phyloP scores from a whole-genome alignment of 1,140 invertebrate genomes.

The Drosophila bipectinata region DNA sequence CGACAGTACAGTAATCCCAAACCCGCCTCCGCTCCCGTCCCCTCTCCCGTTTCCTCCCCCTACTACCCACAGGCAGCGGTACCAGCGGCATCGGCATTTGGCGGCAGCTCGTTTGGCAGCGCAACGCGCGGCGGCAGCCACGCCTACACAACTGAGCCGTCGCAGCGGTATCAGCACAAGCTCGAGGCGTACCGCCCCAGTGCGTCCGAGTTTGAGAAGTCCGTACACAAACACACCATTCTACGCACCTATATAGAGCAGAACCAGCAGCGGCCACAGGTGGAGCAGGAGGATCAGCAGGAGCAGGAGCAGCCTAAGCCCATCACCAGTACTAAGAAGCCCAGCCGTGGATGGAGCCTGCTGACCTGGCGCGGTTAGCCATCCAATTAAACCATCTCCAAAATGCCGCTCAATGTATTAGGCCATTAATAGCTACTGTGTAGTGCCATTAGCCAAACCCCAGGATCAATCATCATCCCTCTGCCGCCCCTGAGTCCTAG shows the following conservation, averaged over 20 bases:
- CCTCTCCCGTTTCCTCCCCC: conserved; percentile 29
- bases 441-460: conserved; percentile 71
- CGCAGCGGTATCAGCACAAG: conserved; percentile 66
- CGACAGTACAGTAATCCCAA: conserved; percentile 58
- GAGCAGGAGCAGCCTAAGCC: conserved; percentile 29
- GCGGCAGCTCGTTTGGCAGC: conserved; percentile 62
- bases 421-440: conserved; percentile 82
- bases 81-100: conserved; percentile 29
- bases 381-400: conserved; percentile 2
- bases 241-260: conserved; percentile 78
- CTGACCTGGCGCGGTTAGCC: conserved; percentile 75
- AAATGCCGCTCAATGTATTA: conserved; percentile 78
- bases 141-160: conserved; percentile 61
- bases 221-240: conserved; percentile 79
- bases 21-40: conserved; percentile 39
- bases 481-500: conserved; percentile 16
- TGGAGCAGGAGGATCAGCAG: conserved; percentile 27
- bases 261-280: conserved; percentile 34
- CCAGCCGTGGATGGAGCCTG: conserved; percentile 76
- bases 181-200: conserved; percentile 74
- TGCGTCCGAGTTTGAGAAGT: conserved; percentile 74
- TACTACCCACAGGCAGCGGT: conserved; percentile 65
- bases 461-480: conserved; percentile 21
- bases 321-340: conserved; percentile 52
- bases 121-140: conserved; percentile 58